These are phyloP conservation scores for Hoplodrina blanda DNA, from an alignment of 2,888 invertebrate genomes.

Conservation along the genomic window DNA sequence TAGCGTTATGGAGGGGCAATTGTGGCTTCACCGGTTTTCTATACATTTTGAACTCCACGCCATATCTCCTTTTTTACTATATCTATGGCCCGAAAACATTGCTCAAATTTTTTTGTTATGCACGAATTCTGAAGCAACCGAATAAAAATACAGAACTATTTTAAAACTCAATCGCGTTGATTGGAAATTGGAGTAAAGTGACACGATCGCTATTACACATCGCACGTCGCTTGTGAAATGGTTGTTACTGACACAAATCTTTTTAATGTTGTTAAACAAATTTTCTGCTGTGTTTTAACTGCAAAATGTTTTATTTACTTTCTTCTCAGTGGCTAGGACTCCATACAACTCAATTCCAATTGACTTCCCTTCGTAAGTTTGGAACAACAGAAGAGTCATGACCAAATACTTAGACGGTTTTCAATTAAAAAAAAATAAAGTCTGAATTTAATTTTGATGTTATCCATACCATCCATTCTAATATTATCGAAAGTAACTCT, in stretches of 20 bases:
- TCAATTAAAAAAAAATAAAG: no score
- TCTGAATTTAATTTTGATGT: no score
- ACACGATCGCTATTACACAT: conserved; percentile 22
- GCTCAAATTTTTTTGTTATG: conserved; percentile 28
- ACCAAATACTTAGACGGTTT: no score
- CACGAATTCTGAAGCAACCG: conserved; percentile 23
- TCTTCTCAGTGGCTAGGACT: not conserved
- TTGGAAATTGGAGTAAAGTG: conserved; percentile 27
- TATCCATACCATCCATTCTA: no score
- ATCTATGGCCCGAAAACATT: conserved; percentile 43
- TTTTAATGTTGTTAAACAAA: conserved; percentile 38
- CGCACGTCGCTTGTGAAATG: conserved; percentile 34
- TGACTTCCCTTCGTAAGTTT: no score
- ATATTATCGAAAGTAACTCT: no score
- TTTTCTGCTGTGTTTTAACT: conserved; percentile 31
- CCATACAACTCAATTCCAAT: no score
- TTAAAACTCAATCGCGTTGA: conserved; percentile 16
- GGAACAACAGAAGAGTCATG: no score
- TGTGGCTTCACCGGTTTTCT: no score
- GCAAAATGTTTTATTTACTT: conserved; percentile 40
- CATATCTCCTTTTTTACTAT: no score
- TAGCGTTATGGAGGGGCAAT: no score
- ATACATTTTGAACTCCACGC: no score
- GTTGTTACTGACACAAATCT: conserved; percentile 29
- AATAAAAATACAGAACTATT: conserved; percentile 9